phyloP scores from a whole-genome alignment of 2,113 vertebrate species.

The Aspidoscelis tigris region DNA sequence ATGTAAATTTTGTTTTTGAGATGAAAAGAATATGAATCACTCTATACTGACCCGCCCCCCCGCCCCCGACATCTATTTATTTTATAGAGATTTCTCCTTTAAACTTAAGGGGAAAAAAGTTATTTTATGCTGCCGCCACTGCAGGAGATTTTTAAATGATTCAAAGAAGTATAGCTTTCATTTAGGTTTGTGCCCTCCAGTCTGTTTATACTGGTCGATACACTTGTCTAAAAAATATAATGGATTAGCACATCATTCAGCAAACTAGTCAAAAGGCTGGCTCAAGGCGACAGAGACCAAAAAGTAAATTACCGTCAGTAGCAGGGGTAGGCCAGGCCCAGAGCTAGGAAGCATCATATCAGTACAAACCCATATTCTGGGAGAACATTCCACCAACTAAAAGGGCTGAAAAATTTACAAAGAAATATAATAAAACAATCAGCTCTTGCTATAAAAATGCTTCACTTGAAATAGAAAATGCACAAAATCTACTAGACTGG shows the following conservation, averaged over 20 bases:
- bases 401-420: slow-evolving; percentile 72
- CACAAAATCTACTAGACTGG: slow-evolving; percentile 27
- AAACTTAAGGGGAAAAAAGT: slow-evolving; percentile 69
- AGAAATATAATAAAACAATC: slow-evolving; percentile 78
- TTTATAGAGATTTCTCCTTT: slow-evolving; percentile 74
- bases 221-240: slow-evolving; percentile 96
- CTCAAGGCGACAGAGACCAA: slow-evolving; percentile 88
- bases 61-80: slow-evolving; percentile 63
- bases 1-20: slow-evolving; percentile 51
- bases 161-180: slow-evolving; percentile 90
- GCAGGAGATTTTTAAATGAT: slow-evolving; percentile 88
- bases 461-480: slow-evolving; percentile 49
- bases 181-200: slow-evolving; percentile 92
- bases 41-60: slow-evolving; percentile 24
- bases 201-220: slow-evolving; percentile 97
- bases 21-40: slow-evolving; percentile 43
- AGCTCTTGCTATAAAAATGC: slow-evolving; percentile 57
- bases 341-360: slow-evolving; percentile 87
- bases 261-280: slow-evolving; percentile 87
- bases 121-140: slow-evolving; percentile 79
- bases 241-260: slow-evolving; percentile 96
- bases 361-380: slow-evolving; percentile 76
- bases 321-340: slow-evolving; percentile 81
- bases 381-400: slow-evolving; percentile 69
- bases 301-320: slow-evolving; percentile 92